Conservation (phyloP, 2,888 invertebrate genomes). For the Heteromyza rotundicornis region DNA sequence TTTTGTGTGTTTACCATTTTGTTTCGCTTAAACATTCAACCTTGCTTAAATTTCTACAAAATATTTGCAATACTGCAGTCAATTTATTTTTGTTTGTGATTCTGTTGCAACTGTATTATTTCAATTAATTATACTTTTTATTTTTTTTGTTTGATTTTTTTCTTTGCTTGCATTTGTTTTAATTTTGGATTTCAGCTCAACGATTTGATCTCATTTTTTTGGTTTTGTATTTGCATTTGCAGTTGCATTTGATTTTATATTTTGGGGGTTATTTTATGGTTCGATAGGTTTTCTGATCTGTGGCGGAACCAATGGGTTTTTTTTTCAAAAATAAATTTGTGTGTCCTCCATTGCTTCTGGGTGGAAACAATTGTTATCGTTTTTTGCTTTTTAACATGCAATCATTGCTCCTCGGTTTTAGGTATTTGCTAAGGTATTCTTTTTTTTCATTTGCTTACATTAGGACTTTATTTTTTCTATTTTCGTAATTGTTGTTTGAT, state of each 20-base stretch:
- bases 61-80: constrained; percentile 60
- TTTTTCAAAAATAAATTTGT: constrained; percentile 14
- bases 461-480: neutral
- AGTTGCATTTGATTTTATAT: constrained; percentile 9
- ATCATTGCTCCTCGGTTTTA: constrained; percentile 3
- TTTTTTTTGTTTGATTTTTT: constrained; percentile 43
- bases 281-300: neutral
- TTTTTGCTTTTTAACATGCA: neutral
- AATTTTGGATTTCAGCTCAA: constrained; percentile 25
- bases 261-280: constrained; percentile 6
- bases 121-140: constrained; percentile 39
- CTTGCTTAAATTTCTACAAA: constrained; percentile 60
- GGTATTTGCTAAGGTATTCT: constrained; percentile 3
- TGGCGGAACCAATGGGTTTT: constrained; percentile 1
- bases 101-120: too few relatives aligned
- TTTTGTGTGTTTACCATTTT: constrained; percentile 21
- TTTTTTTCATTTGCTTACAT: constrained; percentile 3
- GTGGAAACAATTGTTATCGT: too few relatives aligned
- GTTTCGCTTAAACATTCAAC: constrained; percentile 43
- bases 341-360: too few relatives aligned
- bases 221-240: too few relatives aligned
- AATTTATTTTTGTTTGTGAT: constrained; percentile 48
- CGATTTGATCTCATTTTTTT: constrained; percentile 26
- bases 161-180: constrained; percentile 8
- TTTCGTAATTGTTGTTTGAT: constrained; percentile 22